phyloP scores from a whole-genome alignment of 23 tunicate species.

The Halocynthia aurantium region DNA sequence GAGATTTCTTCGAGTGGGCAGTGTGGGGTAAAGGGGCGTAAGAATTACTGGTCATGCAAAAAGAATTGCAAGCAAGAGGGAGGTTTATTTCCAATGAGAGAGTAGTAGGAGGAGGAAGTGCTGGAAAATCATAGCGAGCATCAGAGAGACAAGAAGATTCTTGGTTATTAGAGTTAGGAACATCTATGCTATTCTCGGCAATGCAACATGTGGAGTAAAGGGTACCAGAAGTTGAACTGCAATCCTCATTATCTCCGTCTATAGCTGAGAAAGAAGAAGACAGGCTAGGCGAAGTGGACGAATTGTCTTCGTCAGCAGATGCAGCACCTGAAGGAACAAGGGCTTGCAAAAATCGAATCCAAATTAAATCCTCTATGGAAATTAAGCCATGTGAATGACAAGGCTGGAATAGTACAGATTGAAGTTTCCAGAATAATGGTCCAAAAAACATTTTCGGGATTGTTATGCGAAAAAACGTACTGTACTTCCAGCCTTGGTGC shows the following conservation, averaged over 20 bases:
- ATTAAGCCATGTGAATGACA: too few species aligned
- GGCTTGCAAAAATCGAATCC: too few species aligned
- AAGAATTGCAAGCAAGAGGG: not conserved
- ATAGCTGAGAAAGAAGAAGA: slow-evolving; percentile 2
- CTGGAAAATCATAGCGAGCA: not conserved
- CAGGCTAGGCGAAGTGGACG: not conserved
- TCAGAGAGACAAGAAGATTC: too few species aligned
- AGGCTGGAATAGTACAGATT: too few species aligned
- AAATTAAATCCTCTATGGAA: too few species aligned
- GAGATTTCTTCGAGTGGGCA: slow-evolving; percentile 6
- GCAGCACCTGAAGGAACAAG: slow-evolving; percentile 12
- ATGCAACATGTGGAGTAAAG: not conserved
- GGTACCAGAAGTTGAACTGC: slow-evolving; percentile 26
- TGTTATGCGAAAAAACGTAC: too few species aligned
- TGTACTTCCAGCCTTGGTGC: too few species aligned
- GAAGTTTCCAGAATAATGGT: too few species aligned
- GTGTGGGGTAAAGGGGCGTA: not conserved
- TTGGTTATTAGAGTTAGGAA: too few species aligned
- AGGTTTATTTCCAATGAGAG: not conserved
- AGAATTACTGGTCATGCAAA: not conserved
- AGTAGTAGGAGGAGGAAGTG: slow-evolving; percentile 17
- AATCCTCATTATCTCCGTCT: slow-evolving; percentile 9
- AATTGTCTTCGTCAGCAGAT: slow-evolving; percentile 4
- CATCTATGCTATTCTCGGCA: too few species aligned
- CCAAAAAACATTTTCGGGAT: too few species aligned